These are phyloP conservation scores for Metacarcinus magister DNA, from an alignment of 2,888 invertebrate species.

Conservation along the genomic window DNA sequence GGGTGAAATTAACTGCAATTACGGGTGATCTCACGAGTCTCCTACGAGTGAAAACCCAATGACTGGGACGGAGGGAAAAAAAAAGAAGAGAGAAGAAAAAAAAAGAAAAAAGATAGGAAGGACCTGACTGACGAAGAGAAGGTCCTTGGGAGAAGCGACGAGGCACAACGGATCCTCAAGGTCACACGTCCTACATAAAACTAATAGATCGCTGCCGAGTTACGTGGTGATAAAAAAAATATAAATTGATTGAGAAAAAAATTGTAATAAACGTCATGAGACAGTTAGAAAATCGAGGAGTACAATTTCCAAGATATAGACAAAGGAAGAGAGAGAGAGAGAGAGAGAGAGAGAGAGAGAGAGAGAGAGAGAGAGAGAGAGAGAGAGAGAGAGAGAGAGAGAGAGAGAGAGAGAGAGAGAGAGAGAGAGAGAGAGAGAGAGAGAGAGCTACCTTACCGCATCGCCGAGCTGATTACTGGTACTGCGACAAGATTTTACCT, in stretches of 20 bases:
- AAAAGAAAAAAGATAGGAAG: not conserved
- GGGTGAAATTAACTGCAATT: not conserved
- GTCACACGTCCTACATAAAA: not conserved
- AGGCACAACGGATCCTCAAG: not conserved
- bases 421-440: not conserved
- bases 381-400: not conserved
- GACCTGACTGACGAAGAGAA: not conserved
- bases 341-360: constrained; percentile 1
- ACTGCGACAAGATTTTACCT: not conserved
- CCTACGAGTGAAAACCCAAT: not conserved
- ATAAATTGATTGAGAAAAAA: not conserved
- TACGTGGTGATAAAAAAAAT: not conserved
- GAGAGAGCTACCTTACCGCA: not conserved
- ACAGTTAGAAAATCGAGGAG: not conserved
- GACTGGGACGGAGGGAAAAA: not conserved
- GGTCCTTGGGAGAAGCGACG: not conserved
- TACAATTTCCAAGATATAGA: not conserved
- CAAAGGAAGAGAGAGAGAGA: not conserved
- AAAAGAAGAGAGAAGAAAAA: not conserved
- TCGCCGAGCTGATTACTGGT: constrained; percentile 44
- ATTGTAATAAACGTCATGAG: not conserved
- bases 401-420: no score
- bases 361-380: not conserved
- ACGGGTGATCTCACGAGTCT: not conserved
- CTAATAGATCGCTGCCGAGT: not conserved